Base-by-base conservation (phyloP, 2,113 vertebrate genomes). In the Patagioenas fasciata region DNA sequence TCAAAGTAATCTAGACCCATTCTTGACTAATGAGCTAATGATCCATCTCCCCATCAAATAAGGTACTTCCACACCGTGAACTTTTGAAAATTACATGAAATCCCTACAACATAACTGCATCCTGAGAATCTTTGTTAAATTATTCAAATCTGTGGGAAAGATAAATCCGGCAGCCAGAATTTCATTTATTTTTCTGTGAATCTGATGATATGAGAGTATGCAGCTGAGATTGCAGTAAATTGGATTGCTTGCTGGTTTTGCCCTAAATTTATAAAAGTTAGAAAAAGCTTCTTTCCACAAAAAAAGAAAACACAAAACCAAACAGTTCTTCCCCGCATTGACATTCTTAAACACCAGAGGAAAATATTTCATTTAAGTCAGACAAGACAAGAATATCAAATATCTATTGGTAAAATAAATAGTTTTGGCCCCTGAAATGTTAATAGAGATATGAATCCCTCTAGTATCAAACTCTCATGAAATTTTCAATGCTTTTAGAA, bases 341-440 rank as follows among this genome's bases (percentile, higher is more conserved):
- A 34, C 14, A 8, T 57, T 84, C 50, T 80, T 87, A 91, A 96
- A 81, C 23, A 75, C 0, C 13, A 44, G 53, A 92, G 36, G 26
- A 81, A 92, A 95, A 69, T 65, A 81, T 69, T 82, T 80, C 8
- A 50, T 81, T 84, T 71, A 78, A 89, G 36, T 24, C 25, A 91
- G 77, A 8, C 42, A 65, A 78, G 83, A 80, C 11, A 79, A 82
- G 69, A 88, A 92, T 92, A 86, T 71, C 19, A 83, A 84, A 72
- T 79, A 83, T 81, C 61, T 91, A 19, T 75, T 81, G 65, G 61
- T 58, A 89, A 94, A 95, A 73, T 85, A 88, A 95, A 34, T 77
- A 51, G n/a, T 42, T 89, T 67, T 21, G 38, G 31, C 15, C 84
- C 50, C 73, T 86, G 86, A 93, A 89, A 91, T 62, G 26, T 77